Percentiles rank a stretch among this genome's conserved stretches.
Evolutionary conservation across 2,888 invertebrate species (phyloP).

Genomic region (Conus canariensis): DNA sequence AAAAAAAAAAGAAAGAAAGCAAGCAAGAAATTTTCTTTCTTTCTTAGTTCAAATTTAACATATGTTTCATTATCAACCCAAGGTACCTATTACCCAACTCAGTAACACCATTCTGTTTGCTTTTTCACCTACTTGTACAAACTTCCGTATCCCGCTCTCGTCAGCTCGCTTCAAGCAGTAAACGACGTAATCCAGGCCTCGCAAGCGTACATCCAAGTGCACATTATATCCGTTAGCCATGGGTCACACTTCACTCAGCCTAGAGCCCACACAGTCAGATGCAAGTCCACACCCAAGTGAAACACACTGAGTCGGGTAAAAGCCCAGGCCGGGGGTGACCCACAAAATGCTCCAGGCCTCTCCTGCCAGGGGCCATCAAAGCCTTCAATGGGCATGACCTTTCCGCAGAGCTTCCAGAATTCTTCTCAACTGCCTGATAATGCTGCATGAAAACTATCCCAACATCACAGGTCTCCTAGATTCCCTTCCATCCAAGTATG

Average conservation of each 20-base stretch:
- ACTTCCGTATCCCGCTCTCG: slow-evolving; percentile 45
- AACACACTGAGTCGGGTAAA: too few relatives aligned
- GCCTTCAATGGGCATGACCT: not conserved
- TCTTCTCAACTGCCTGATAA: too few relatives aligned
- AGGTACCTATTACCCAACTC: too few relatives aligned
- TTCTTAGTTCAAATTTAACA: too few relatives aligned
- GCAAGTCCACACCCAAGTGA: not conserved
- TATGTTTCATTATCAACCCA: too few relatives aligned
- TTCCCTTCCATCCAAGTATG: too few relatives aligned
- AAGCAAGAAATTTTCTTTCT: too few relatives aligned
- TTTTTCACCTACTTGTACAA: slow-evolving; percentile 50
- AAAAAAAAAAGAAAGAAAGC: too few relatives aligned
- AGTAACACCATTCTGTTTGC: too few relatives aligned
- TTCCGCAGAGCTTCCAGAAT: too few relatives aligned
- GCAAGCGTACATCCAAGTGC: slow-evolving; percentile 56
- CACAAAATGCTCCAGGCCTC: not conserved
- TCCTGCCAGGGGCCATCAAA: not conserved
- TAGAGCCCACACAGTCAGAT: not conserved
- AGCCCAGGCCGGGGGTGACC: not conserved
- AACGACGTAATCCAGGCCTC: slow-evolving; percentile 62
- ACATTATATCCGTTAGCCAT: slow-evolving; percentile 67
- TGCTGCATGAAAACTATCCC: too few relatives aligned
- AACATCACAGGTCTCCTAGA: too few relatives aligned
- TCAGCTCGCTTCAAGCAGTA: slow-evolving; percentile 51
- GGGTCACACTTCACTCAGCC: not conserved